These are phyloP conservation scores for Drosophila subobscura DNA, from an alignment of 1,140 invertebrate genomes.

Conservation along the genomic window DNA sequence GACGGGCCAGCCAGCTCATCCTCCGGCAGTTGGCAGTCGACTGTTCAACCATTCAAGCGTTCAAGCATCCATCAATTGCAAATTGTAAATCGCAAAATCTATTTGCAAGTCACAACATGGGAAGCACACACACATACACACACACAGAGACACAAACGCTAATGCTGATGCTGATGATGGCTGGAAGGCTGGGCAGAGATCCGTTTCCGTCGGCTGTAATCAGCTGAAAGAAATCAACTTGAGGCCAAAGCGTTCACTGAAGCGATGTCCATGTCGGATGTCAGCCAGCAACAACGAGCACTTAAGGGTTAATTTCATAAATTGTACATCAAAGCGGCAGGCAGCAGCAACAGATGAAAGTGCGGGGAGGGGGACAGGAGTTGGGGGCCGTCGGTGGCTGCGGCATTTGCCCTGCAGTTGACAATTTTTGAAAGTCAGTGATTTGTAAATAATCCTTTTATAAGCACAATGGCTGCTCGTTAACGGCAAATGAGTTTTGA, in stretches of 20 bases:
- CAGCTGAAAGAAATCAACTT: constrained; percentile 78
- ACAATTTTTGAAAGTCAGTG: constrained; percentile 82
- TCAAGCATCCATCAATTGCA: constrained; percentile 35
- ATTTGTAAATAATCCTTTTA: constrained; percentile 83
- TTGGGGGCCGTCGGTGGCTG: constrained; percentile 5
- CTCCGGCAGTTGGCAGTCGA: neutral
- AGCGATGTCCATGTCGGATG: constrained; percentile 55
- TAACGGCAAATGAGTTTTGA: constrained; percentile 80
- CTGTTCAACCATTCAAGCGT: constrained; percentile 1
- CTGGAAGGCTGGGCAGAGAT: constrained; percentile 36
- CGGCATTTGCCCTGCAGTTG: constrained; percentile 78
- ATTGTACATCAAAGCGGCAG: constrained; percentile 76
- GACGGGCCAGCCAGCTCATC: neutral
- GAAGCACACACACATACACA: constrained; percentile 34
- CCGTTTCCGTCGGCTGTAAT: constrained; percentile 70
- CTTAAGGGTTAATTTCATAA: constrained; percentile 82
- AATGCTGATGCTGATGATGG: constrained; percentile 3
- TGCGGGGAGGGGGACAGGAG: neutral
- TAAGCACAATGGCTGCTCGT: constrained; percentile 78
- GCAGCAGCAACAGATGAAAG: neutral
- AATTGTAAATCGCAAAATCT: constrained; percentile 47
- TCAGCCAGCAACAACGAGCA: constrained; percentile 60
- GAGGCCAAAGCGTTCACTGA: constrained; percentile 44
- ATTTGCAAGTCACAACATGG: constrained; percentile 46
- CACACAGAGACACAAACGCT: constrained; percentile 49